A percentile compares a stretch with the other conserved stretches of the same genome.
Conservation (phyloP, 2,888 invertebrate genomes). For the Hesperia comma region DNA sequence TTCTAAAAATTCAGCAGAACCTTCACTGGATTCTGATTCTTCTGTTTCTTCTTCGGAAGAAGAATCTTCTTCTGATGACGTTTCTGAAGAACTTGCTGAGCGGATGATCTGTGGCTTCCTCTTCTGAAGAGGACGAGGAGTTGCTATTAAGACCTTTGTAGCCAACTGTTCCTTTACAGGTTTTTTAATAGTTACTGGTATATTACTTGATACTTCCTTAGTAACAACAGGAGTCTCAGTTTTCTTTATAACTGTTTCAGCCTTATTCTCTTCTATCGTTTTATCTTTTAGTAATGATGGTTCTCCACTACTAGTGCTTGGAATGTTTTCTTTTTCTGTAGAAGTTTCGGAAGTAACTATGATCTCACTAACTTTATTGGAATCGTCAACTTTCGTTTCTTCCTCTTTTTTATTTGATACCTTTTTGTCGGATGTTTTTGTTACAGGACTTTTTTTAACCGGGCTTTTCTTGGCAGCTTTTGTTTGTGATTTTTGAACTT, state of each 20-base stretch:
- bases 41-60: slow-evolving; percentile 70
- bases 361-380: slow-evolving; percentile 38
- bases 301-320: slow-evolving; percentile 12
- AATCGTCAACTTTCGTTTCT: slow-evolving; percentile 44
- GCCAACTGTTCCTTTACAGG: slow-evolving; percentile 83
- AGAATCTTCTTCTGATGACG: slow-evolving; percentile 75
- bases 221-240: slow-evolving; percentile 40
- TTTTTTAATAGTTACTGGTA: slow-evolving; percentile 48
- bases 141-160: slow-evolving; percentile 83
- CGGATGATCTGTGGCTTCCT: slow-evolving; percentile 71
- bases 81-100: slow-evolving; percentile 71
- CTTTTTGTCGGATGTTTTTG: slow-evolving; percentile 20
- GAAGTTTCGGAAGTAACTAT: slow-evolving; percentile 9
- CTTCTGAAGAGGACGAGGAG: slow-evolving; percentile 85
- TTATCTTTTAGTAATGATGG: not conserved
- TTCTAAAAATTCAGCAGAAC: slow-evolving; percentile 73
- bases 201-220: slow-evolving; percentile 40
- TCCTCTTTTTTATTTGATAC: slow-evolving; percentile 27
- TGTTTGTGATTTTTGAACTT: slow-evolving; percentile 5
- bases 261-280: slow-evolving; percentile 15
- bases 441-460: slow-evolving; percentile 22
- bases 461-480: not conserved
- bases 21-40: slow-evolving; percentile 73
- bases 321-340: slow-evolving; percentile 28
- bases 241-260: slow-evolving; percentile 13